phyloP scores from a whole-genome alignment of 1,140 invertebrate species.

The Drosophila trapezifrons region DNA sequence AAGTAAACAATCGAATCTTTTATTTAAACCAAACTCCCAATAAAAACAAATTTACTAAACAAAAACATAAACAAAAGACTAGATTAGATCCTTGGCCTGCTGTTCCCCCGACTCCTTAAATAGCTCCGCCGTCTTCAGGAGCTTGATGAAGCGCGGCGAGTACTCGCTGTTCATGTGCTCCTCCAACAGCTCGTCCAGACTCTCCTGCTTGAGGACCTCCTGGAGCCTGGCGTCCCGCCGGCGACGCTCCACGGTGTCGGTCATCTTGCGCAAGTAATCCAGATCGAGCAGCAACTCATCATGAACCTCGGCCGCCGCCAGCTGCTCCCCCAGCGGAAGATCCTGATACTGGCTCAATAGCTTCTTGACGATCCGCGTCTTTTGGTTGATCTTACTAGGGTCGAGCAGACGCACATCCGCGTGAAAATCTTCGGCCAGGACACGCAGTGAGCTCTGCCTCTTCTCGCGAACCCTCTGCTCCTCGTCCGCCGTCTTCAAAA shows the following conservation, averaged over 20 bases:
- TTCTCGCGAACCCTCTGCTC: constrained; percentile 65
- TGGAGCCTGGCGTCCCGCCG: constrained; percentile 37
- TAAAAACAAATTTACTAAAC: constrained; percentile 2
- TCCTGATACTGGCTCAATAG: constrained; percentile 67
- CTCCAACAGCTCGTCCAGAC: neutral
- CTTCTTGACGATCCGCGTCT: constrained; percentile 70
- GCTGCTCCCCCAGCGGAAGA: constrained; percentile 63
- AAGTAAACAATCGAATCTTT: neutral
- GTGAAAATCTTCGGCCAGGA: constrained; percentile 43
- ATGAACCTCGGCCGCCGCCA: constrained; percentile 22
- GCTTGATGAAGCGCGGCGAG: constrained; percentile 59
- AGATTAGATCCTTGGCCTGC: constrained; percentile 43
- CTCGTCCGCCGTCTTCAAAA: constrained; percentile 50
- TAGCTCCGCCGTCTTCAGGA: constrained; percentile 62
- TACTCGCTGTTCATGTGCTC: constrained; percentile 30
- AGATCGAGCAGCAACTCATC: constrained; percentile 71
- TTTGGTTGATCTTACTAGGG: constrained; percentile 53
- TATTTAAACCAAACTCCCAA: neutral
- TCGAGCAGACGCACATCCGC: constrained; percentile 52
- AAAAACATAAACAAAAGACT: neutral
- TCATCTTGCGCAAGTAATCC: constrained; percentile 57
- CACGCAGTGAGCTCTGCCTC: constrained; percentile 31
- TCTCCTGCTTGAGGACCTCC: constrained; percentile 26
- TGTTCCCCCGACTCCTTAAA: constrained; percentile 61
- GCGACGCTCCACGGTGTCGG: constrained; percentile 35